A percentile compares a stretch with the other conserved stretches of the same genome.
Evolutionary conservation across 2,888 invertebrate species (phyloP).

Genomic region (Prenolepis imparis): DNA sequence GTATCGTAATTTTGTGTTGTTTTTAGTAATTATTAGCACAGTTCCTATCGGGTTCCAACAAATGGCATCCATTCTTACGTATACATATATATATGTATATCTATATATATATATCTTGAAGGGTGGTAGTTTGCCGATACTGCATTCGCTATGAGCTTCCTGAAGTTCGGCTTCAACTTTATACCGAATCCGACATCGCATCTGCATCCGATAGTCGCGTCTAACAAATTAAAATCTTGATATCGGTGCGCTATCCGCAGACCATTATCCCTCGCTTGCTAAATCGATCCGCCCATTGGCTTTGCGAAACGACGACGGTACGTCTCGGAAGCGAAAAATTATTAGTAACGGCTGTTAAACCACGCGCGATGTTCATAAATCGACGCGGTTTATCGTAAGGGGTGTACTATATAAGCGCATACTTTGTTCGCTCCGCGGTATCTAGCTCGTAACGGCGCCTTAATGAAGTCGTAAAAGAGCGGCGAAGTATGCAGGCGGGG

Average conservation of each 20-base stretch:
- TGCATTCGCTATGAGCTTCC: background rate
- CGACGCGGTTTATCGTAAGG: constrained; percentile 72
- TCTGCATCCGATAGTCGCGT: background rate
- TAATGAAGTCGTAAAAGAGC: constrained; percentile 75
- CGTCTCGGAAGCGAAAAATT: constrained; percentile 61
- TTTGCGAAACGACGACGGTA: background rate
- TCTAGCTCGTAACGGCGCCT: constrained; percentile 71
- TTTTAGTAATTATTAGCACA: background rate
- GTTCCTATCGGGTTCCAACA: background rate
- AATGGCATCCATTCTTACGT: background rate
- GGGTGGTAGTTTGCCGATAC: background rate
- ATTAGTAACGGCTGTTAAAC: constrained; percentile 72
- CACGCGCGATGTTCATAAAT: constrained; percentile 71
- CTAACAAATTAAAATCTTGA: constrained; percentile 34
- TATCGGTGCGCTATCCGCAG: background rate
- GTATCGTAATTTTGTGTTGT: background rate
- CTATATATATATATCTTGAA: too few species aligned
- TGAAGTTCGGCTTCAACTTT: background rate
- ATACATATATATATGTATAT: too few species aligned
- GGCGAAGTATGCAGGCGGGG: constrained; percentile 52
- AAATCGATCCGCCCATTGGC: constrained; percentile 12
- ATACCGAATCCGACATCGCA: background rate
- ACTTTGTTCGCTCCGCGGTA: constrained; percentile 72
- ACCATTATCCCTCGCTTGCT: background rate
- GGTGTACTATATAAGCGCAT: constrained; percentile 61